phyloP scores from a whole-genome alignment of 2,888 invertebrate species.

The Coleophora flavipennella region DNA sequence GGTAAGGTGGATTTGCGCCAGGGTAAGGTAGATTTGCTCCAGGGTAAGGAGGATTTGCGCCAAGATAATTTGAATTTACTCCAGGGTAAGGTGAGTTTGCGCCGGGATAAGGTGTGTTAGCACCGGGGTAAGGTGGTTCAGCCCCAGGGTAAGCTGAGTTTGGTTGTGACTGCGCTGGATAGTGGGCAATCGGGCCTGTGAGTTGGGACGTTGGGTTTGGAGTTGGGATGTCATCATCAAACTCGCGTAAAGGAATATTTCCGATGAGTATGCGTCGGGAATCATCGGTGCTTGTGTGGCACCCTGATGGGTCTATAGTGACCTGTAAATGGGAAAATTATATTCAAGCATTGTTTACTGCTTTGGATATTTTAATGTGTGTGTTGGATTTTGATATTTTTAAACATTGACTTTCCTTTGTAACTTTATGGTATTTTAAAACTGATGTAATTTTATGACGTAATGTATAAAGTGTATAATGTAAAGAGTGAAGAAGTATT shows the following conservation, averaged over 20 bases:
- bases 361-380: too few relatives aligned
- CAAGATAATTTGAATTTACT: slow-evolving; percentile 16
- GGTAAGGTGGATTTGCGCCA: slow-evolving; percentile 18
- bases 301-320: slow-evolving; percentile 31
- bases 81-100: slow-evolving; percentile 12
- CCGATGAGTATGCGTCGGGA: slow-evolving; percentile 36
- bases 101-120: slow-evolving; percentile 5
- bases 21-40: slow-evolving; percentile 21
- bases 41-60: slow-evolving; percentile 13
- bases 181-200: slow-evolving; percentile 10
- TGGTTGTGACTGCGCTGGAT: slow-evolving; percentile 9
- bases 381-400: too few relatives aligned
- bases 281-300: slow-evolving; percentile 35
- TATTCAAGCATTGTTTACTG: too few relatives aligned
- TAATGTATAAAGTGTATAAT: too few relatives aligned
- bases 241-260: slow-evolving; percentile 37
- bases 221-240: slow-evolving; percentile 26
- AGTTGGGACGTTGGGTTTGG: slow-evolving; percentile 29
- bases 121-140: slow-evolving; percentile 2
- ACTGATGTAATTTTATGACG: too few relatives aligned
- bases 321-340: too few relatives aligned
- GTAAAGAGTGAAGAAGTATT: too few relatives aligned
- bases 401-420: too few relatives aligned
- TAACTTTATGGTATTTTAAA: too few relatives aligned
- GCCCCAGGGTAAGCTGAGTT: slow-evolving; percentile 12